Conservation (phyloP, 2,113 vertebrate species). For the Lutjanus erythropterus region DNA sequence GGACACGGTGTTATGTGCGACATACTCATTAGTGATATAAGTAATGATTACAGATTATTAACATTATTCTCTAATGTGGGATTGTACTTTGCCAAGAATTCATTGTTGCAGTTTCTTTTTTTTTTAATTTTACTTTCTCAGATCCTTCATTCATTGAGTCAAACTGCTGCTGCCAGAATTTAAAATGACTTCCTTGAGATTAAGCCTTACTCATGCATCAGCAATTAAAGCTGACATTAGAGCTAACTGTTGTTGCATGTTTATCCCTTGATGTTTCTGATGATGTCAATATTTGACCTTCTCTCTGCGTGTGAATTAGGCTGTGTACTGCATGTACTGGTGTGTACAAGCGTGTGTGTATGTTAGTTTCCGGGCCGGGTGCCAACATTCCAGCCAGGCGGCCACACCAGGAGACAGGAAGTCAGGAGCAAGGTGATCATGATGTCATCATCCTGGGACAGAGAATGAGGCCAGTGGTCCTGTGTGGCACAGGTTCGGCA, state of each 20-base stretch:
- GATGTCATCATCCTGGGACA: slow-evolving; percentile 44
- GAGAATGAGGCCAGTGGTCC: slow-evolving; percentile 17
- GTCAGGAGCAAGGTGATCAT: slow-evolving; percentile 44
- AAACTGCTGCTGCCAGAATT: not conserved
- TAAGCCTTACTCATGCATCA: not conserved
- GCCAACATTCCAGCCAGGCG: slow-evolving; percentile 55
- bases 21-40: not conserved
- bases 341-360: not conserved
- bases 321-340: not conserved
- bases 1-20: no score
- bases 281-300: not conserved
- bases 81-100: no score
- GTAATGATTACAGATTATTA: not conserved
- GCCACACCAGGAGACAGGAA: slow-evolving; percentile 65
- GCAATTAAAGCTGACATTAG: not conserved
- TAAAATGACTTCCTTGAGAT: not conserved
- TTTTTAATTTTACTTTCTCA: not conserved
- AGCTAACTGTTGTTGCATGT: not conserved
- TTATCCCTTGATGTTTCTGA: not conserved
- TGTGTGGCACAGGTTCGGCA: slow-evolving; percentile 30
- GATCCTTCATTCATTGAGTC: not conserved
- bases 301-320: not conserved
- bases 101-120: not conserved
- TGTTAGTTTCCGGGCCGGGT: slow-evolving; percentile 17
- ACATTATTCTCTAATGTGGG: not conserved